Evolutionary conservation across 2,888 invertebrate species (phyloP), one percentile per base, ranked within the genome.

Genomic region (Limulus polyphemus): DNA sequence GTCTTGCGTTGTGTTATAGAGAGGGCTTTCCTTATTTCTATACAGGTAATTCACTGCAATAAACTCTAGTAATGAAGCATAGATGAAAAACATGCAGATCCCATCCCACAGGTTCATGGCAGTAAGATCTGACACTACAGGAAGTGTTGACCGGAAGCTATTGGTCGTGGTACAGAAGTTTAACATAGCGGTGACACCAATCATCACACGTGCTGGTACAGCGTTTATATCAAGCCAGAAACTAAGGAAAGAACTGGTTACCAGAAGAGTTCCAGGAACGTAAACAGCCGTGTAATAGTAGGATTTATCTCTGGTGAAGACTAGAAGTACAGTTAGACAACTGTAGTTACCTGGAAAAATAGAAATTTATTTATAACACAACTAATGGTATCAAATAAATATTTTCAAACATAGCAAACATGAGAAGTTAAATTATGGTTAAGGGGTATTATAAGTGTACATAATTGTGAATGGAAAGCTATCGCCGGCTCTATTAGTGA

Each of bases 161-260:
- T 74, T 73, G 70, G 75, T 75, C 62, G 92, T 93, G 73, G 92
- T 93, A 86, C 93, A 93, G 84, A 93, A 93, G 82, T 92, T 93
- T 85, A 93, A 86, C 92, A 93, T 93, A 79, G 93, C 93, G 73
- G 93, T 93, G 75, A 93, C 92, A 80, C 92, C 92, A 82, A 93
- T 91, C 91, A 93, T 92, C 76, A 93, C 92, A 80, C 92, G 84
- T 77, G 92, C 92, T 77, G 92, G 92, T 75, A 92, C 92, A 73
- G 92, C 92, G 81, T 92, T 93, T 91, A 92, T 92, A 82, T 93
- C 92, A 80, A 93, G 84, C 92, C 92, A 93, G 83, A 93, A 93
- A 76, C 92, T 92, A 80, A 93, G 92, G 83, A 93, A 93, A 75
- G 92, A 92, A 79, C 91, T 91, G 73, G 92, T 92, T 78, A 93